phyloP scores from a whole-genome alignment of 2,888 invertebrate genomes.

The Lochmaea capreae region DNA sequence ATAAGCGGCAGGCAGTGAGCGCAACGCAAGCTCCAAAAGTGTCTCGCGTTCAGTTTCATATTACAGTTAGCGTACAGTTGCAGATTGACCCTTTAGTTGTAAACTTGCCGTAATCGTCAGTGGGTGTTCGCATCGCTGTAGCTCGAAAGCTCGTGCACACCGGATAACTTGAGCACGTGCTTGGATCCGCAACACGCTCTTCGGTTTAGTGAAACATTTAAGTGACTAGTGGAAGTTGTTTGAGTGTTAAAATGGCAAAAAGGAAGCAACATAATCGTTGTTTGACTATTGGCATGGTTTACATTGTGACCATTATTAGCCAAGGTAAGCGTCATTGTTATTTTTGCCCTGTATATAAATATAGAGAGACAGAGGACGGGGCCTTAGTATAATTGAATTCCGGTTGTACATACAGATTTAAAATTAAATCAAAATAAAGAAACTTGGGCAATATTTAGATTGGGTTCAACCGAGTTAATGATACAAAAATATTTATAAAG shows the following conservation, averaged over 20 bases:
- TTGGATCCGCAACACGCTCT: conserved; percentile 15
- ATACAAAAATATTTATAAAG: neutral
- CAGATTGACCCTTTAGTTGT: conserved; percentile 57
- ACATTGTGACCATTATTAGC: conserved; percentile 72
- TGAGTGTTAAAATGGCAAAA: conserved; percentile 49
- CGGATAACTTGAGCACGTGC: conserved; percentile 29
- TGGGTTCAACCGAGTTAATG: too few relatives aligned
- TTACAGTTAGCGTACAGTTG: conserved; percentile 59
- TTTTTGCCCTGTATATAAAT: conserved; percentile 22
- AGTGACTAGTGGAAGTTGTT: conserved; percentile 20
- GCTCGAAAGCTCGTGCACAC: conserved; percentile 37
- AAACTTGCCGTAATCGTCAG: conserved; percentile 15
- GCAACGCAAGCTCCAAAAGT: conserved; percentile 57
- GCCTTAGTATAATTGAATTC: conserved; percentile 20
- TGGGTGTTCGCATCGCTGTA: conserved; percentile 33
- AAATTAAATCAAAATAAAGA: too few relatives aligned
- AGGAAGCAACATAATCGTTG: conserved; percentile 63
- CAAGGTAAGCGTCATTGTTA: conserved; percentile 65
- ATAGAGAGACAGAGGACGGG: conserved; percentile 18
- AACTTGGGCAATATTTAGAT: too few relatives aligned
- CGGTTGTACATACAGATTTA: neutral
- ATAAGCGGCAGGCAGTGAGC: conserved; percentile 50
- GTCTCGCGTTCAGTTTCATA: conserved; percentile 53
- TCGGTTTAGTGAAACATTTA: conserved; percentile 17
- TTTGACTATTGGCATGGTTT: conserved; percentile 71